Base-by-base conservation (phyloP, 1,140 invertebrate genomes). In the Leptopilina boulardi region DNA sequence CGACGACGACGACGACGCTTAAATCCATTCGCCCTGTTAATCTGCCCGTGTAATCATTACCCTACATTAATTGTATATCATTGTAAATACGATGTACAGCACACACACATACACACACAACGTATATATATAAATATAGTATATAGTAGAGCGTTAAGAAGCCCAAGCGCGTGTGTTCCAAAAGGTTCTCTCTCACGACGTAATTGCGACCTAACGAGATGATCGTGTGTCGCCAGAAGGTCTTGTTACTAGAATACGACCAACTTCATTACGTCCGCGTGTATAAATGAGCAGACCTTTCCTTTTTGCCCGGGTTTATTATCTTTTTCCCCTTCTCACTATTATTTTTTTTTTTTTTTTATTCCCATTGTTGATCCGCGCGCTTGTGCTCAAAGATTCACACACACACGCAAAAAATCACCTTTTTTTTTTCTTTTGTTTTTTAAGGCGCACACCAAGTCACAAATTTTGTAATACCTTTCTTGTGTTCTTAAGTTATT, bases 401-500 rank as follows among this genome's bases (percentile, higher is more conserved):
- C 21, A 34, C 6, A 34, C 59, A 13, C 59, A 26, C 11, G 6
- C 15, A 13, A 3, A 66, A 66, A 11, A 66, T 66, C 26, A 66
- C 59, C 11, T 13, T 30, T 66, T 59, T 30, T 23, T 66, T 23
- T 56, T 23, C 41, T 6, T 23, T 56, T 56, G 21, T 23, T 18
- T 56, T 30, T 66, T n/a, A 66, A 30, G 59, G 26, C 26, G 26
- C 59, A 66, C 26, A 26, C 59, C 26, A 66, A 66, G 59, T 30
- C 59, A 66, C 59, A 30, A 66, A 13, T 66, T 47, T 54, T 51
- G 38, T 77, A 73, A 74, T 71, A 76, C 77, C 77, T 78, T 77
- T 42, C 74, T 59, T 79, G 77, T 81, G 80, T 81, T 81, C 80
- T 79, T 81, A 77, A 81, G 73, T 79, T 81, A 79, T 73, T 71